Evolutionary conservation across 2,797 vertebrate species (phyloP), one percentile per base, ranked within the genome.

Genomic region (Argentina silus): DNA sequence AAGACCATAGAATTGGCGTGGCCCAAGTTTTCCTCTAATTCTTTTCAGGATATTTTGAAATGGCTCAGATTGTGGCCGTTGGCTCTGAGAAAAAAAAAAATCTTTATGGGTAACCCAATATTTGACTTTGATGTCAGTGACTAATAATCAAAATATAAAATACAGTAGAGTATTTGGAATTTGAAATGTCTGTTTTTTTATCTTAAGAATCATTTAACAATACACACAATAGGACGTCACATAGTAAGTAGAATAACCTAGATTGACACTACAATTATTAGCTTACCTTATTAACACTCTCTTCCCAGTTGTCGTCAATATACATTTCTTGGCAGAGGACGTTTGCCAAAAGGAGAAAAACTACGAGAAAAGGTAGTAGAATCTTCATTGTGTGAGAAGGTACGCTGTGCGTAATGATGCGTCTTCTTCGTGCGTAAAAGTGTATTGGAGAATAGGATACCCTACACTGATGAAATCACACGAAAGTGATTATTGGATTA

Each of bases 1-100:
- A 53, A 95, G 87, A 74, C 93, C 89, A n/a, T 92, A 90, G 87
- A 94, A 93, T 61, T 93, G 92, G 64, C 92, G 92, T 15, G 92
- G 88, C 80, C 89, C 92, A 70, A 94, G 94, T 90, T 94, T 95
- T 75, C 95, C 88, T 61, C 87, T 91, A 83, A 95, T 94, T 85
- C 93, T 94, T 86, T 91, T 90, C 73, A 97, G 86, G 6, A 96
- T 76, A 9, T 91, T 90, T 76, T 93, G 88, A 79, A 96, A 89
- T 6, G 61, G 73, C 15, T 82, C 72, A 21, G 93, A 91, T 47
- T 94, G 87, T 8, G 92, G 83, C 88, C 93, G 82, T 75, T 95
- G 91, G 76, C 91, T 87, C 96, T 96, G 85, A 7, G 80, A 51
- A 75, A 10, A 45, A 59, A 10, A 55, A 64, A 8, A 42, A n/a